These are phyloP conservation scores for Nannoperca australis DNA, from an alignment of 2,797 vertebrate genomes.

Conservation along the genomic window DNA sequence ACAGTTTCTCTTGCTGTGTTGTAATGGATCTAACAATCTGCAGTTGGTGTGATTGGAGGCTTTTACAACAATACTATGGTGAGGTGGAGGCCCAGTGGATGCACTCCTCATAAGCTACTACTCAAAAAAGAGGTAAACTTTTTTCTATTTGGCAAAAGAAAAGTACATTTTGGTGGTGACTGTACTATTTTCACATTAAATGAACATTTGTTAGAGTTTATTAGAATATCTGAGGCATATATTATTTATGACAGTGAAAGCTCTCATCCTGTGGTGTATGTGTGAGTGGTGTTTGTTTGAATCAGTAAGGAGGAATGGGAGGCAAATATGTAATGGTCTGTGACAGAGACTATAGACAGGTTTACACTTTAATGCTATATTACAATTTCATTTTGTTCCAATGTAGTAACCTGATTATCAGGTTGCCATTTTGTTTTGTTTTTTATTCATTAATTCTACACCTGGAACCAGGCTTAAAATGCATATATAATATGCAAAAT, in stretches of 20 bases:
- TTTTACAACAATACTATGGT: conserved; percentile 11
- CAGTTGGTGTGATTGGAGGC: conserved; percentile 5
- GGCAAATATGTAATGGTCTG: not conserved
- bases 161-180: not conserved
- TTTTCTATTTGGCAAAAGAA: not conserved
- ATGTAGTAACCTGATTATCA: not conserved
- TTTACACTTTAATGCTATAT: not conserved
- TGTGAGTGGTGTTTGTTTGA: conserved; percentile 8
- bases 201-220: not conserved
- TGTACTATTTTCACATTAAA: not conserved
- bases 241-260: conserved; percentile 10
- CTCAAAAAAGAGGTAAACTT: conserved; percentile 39
- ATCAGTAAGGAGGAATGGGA: conserved; percentile 1
- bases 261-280: not conserved
- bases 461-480: not conserved
- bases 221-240: not conserved
- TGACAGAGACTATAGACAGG: not conserved
- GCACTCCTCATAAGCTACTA: not conserved
- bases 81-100: conserved; percentile 31
- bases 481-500: too few species aligned
- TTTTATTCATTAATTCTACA: not conserved
- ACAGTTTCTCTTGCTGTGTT: not conserved
- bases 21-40: conserved; percentile 24
- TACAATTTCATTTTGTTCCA: not conserved
- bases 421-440: not conserved